Evolutionary conservation across 2,113 vertebrate species (phyloP), one percentile per base, ranked within the genome.

Genomic region (Progne subis): DNA sequence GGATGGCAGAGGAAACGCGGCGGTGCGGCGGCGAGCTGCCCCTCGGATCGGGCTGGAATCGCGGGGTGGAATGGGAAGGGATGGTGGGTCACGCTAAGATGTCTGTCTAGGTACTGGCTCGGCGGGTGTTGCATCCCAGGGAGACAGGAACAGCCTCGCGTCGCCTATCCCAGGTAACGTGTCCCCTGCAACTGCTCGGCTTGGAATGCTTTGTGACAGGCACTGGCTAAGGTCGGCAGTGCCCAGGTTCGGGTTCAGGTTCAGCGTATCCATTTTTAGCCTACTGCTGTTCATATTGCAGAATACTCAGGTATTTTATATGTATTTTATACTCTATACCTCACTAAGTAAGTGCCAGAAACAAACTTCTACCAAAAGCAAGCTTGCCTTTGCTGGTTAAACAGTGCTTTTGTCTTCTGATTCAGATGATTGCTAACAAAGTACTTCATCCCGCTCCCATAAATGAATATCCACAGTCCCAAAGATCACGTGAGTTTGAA

Each of bases 231-330:
- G 61, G 39, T 17, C 14, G 6, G 34, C 47, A 1, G 26, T 12
- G 44, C 24, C 24, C 20, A 20, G 3, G 6, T n/a, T 69, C 17
- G 1, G 16, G 14, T 19, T 55, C 41, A 18, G 47, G 15, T 37
- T 64, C 60, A 12, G 37, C 2, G 0, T 41, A 2, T 28, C 52
- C 59, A 0, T 37, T 26, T 67, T 43, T 69, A n/a, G n/a, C 17
- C 4, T 18, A 0, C n/a, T 11, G 3, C 43, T 39, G 41, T 19
- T 80, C 25, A 6, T 31, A 32, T 3, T 12, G 37, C 19, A 20
- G 31, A 39, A 17, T 14, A 4, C 4, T 26, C 16, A 2, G 5
- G 6, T 43, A 1, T 49, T 59, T 43, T 13, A 1, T 21, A 5
- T 37, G 44, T 37, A 9, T 26, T 53, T 60, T 61, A 2, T 44